These are phyloP conservation scores for Emydura subglobosa DNA, from an alignment of 2,113 vertebrate species.

Conservation along the genomic window DNA sequence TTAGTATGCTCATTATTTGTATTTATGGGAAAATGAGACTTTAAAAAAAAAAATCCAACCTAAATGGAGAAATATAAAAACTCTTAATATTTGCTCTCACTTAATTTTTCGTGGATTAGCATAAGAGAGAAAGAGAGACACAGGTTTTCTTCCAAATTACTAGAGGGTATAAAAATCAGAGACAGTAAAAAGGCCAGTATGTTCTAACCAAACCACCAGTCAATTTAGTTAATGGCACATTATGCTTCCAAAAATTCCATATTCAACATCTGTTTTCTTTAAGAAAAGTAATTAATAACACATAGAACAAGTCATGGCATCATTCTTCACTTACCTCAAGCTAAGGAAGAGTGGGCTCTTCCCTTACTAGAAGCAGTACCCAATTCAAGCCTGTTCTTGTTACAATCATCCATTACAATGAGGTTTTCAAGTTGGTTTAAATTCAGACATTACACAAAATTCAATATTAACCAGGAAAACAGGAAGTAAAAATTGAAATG, in stretches of 20 bases:
- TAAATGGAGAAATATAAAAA: background rate
- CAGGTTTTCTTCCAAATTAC: background rate
- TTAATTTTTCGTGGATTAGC: background rate
- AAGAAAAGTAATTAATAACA: slow-evolving; percentile 34
- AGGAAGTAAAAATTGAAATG: slow-evolving; percentile 46
- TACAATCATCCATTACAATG: slow-evolving; percentile 16
- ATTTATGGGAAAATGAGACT: background rate
- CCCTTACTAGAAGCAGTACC: background rate
- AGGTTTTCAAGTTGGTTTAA: slow-evolving; percentile 49
- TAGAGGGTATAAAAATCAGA: background rate
- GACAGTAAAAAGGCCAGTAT: slow-evolving; percentile 46
- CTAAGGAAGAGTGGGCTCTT: slow-evolving; percentile 57
- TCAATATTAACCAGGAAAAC: slow-evolving; percentile 62
- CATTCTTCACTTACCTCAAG: slow-evolving; percentile 49
- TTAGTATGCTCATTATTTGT: background rate
- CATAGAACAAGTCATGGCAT: slow-evolving; percentile 27
- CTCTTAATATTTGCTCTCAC: background rate
- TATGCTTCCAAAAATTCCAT: slow-evolving; percentile 60
- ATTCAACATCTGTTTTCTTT: slow-evolving; percentile 63
- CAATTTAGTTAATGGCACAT: slow-evolving; percentile 56
- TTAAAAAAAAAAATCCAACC: background rate
- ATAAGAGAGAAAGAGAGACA: background rate
- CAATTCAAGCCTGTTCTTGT: slow-evolving; percentile 35
- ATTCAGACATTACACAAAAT: slow-evolving; percentile 59
- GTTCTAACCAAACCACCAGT: slow-evolving; percentile 50